These are phyloP conservation scores for Salvelinus sp. DNA, from an alignment of 2,113 vertebrate species.

Conservation along the genomic window DNA sequence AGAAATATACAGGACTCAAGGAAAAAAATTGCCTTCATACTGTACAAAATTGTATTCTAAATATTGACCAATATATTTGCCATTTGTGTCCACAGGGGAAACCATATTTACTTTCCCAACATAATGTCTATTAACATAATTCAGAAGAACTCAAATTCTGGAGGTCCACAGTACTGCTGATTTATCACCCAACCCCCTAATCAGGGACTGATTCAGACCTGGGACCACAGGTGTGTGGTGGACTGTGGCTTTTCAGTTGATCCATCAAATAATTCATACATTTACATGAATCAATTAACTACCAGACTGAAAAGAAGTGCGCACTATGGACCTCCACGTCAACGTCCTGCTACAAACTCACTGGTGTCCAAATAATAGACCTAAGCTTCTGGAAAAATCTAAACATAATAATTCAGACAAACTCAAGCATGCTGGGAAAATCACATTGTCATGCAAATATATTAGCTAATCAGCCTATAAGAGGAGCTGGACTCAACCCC, in stretches of 20 bases:
- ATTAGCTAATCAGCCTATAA: conserved; percentile 22
- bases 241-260: no score
- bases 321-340: conserved; percentile 24
- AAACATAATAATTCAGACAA: conserved; percentile 41
- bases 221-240: no score
- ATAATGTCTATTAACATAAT: background rate
- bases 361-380: conserved; percentile 42
- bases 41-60: conserved; percentile 26
- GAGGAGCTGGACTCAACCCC: conserved; percentile 8
- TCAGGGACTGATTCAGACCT: no score
- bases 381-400: conserved; percentile 28
- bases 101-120: conserved; percentile 21
- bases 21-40: background rate
- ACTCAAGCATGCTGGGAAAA: conserved; percentile 56
- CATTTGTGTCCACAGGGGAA: conserved; percentile 32
- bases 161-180: no score
- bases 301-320: no score
- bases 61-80: conserved; percentile 43
- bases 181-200: no score
- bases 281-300: background rate
- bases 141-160: no score
- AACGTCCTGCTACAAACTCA: conserved; percentile 35
- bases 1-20: conserved; percentile 26
- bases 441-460: conserved; percentile 51
- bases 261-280: no score